Evolutionary conservation across 2,113 vertebrate species (phyloP), one percentile per base, ranked within the genome.

Genomic region (Xiphophorus couchianus): DNA sequence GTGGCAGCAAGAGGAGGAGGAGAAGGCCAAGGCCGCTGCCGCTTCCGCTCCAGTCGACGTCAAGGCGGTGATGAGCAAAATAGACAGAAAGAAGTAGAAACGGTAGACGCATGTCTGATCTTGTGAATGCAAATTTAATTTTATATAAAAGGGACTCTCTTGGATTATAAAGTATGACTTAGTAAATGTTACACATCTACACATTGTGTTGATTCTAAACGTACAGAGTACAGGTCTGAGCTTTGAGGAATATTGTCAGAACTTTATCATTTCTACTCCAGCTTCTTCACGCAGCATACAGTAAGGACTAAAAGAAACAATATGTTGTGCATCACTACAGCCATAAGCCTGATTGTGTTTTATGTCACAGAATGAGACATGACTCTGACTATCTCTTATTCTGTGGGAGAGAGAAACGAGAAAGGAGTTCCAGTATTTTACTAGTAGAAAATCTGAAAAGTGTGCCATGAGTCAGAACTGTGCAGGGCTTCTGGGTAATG

Each of bases 51-150:
- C 93, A 0, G 92, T 99, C 67, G 97, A 99, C 75, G 96, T 99
- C 90, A 99, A 97, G 4, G 96, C 97, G 92, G 95, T 99, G 94
- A 97, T 98, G 96, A 99, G 96, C 96, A 98, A 97, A 91, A 95
- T 99, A 84, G 98, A 99, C 79, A 95, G 97, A 91, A 96, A 93
- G 90, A 94, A 88, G 91, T 85, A 84, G 88, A 87, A 12, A 14
- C 1, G 17, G 7, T 48, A 5, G 44, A 48, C 14, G 1, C 5
- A 0, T 48, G 44, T 48, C 19, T 54, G 22, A 54, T 54, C 4
- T 25, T 54, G 14, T 4, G 14, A 15, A 15, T 5, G 14, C 12
- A 11, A 37, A 2, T 11, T 37, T 11, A 3, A 12, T 42, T 42
- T 12, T 14, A 14, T 42, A 42, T 42, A 8, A 51, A 17, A 17